Conservation (phyloP, 2,113 vertebrate genomes). For the Craseonycteris thonglongyai region DNA sequence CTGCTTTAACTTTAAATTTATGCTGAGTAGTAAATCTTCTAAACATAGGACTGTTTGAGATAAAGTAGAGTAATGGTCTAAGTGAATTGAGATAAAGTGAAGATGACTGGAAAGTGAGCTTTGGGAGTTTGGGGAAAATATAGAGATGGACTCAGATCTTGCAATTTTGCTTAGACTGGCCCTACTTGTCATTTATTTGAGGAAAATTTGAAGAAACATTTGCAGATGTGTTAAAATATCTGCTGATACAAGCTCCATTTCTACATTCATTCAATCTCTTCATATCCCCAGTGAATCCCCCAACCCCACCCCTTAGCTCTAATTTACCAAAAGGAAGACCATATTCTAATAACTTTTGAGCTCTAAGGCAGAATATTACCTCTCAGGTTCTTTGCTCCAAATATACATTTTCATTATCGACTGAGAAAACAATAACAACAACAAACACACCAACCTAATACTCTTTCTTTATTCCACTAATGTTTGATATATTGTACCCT, state of each 20-base stretch:
- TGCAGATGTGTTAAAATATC: neutral
- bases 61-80: neutral
- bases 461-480: slow-evolving; percentile 13
- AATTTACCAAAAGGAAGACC: neutral
- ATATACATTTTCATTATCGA: slow-evolving; percentile 46
- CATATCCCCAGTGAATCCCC: neutral
- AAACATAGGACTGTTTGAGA: neutral
- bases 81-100: neutral
- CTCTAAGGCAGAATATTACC: neutral
- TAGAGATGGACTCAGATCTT: neutral
- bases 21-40: neutral
- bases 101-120: neutral
- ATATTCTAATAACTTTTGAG: slow-evolving; percentile 14
- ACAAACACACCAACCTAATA: neutral
- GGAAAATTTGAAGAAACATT: neutral
- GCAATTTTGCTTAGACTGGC: neutral
- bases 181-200: neutral
- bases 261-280: neutral
- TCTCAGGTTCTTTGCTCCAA: slow-evolving; percentile 19
- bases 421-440: neutral
- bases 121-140: neutral
- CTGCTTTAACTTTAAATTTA: neutral
- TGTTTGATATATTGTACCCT: slow-evolving; percentile 10
- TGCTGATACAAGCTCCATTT: neutral
- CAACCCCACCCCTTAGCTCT: neutral